Evolutionary conservation across 2,888 invertebrate species (phyloP).

Genomic region (Elysia crispata): DNA sequence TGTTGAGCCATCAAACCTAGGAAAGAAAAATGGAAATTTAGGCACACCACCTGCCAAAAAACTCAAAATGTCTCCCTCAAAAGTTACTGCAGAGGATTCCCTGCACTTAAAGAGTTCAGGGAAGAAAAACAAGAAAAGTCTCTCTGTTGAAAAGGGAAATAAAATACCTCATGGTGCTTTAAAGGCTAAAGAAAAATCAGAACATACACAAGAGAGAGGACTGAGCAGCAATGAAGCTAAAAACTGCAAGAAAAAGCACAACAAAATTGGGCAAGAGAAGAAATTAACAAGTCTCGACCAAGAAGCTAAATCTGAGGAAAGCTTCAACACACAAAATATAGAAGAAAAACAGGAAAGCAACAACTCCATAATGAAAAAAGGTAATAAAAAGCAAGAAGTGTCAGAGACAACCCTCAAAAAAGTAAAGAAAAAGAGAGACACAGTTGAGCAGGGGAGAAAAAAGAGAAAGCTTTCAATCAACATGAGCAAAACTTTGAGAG

Average conservation of each 20-base stretch:
- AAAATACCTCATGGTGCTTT: not conserved
- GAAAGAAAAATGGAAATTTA: too few relatives aligned
- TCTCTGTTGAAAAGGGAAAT: not conserved
- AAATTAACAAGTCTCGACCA: too few relatives aligned
- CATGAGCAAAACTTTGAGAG: not conserved
- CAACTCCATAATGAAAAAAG: slow-evolving; percentile 16
- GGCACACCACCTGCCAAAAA: too few relatives aligned
- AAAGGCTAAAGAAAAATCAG: not conserved
- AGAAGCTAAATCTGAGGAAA: not conserved
- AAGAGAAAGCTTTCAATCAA: slow-evolving; percentile 15
- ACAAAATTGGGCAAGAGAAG: too few relatives aligned
- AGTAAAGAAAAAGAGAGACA: not conserved
- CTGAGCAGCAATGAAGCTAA: too few relatives aligned
- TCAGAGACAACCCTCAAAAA: not conserved
- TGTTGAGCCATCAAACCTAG: too few relatives aligned
- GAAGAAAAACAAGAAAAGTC: slow-evolving; percentile 24
- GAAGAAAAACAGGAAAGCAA: not conserved
- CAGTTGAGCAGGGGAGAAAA: slow-evolving; percentile 18
- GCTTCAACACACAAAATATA: not conserved
- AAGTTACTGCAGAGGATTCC: not conserved
- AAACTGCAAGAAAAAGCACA: too few relatives aligned
- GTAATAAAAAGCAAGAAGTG: not conserved
- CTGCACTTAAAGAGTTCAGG: not conserved
- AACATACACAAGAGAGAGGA: too few relatives aligned
- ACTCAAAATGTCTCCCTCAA: too few relatives aligned